Evolutionary conservation across 2,797 vertebrate genomes (phyloP).

Genomic region (Taeniopygia guttata): DNA sequence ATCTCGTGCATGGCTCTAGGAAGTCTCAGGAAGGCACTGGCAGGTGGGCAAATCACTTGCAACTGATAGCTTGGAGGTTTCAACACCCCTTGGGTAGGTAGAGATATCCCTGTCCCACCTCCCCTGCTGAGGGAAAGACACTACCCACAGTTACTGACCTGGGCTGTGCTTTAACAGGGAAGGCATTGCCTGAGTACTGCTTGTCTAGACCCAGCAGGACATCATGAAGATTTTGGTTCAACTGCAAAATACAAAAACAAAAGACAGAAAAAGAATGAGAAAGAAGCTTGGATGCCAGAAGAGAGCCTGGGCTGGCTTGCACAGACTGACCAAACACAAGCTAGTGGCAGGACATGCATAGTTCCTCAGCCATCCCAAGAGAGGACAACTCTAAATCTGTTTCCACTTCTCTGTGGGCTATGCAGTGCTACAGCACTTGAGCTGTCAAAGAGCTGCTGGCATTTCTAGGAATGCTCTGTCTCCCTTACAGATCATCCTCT

Average conservation of each 20-base stretch:
- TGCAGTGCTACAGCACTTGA: not conserved
- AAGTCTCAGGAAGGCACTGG: not conserved
- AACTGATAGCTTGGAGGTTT: not conserved
- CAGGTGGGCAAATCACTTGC: not conserved
- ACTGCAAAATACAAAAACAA: conserved; percentile 74
- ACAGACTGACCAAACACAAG: not conserved
- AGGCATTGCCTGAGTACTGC: conserved; percentile 79
- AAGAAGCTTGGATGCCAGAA: not conserved
- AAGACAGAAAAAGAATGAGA: not conserved
- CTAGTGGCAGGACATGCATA: not conserved
- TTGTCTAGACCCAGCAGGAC: conserved; percentile 91
- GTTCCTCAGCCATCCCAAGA: not conserved
- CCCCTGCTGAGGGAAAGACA: not conserved
- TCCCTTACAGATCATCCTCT: not conserved
- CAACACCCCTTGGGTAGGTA: not conserved
- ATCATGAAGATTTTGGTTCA: conserved; percentile 90
- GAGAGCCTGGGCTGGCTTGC: not conserved
- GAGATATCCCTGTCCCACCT: not conserved
- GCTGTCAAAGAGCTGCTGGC: not conserved
- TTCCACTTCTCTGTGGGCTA: not conserved
- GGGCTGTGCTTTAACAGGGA: conserved; percentile 78
- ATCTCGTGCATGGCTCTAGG: not conserved
- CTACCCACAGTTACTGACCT: conserved; percentile 70
- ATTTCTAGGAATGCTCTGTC: not conserved
- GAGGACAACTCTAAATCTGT: not conserved